phyloP scores from a whole-genome alignment of 2,888 invertebrate genomes.

The Macrosiphum euphorbiae region DNA sequence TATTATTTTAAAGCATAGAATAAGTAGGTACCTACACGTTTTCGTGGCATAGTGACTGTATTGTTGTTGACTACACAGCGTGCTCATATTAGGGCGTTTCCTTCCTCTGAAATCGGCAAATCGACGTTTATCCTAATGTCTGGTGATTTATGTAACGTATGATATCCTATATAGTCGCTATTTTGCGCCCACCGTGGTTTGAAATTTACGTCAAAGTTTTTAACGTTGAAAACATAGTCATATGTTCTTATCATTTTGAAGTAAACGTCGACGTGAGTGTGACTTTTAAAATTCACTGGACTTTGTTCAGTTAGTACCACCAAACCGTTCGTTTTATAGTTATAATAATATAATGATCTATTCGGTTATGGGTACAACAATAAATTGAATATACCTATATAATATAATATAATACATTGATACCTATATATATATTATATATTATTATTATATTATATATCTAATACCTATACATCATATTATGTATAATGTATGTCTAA shows the following conservation, averaged over 20 bases:
- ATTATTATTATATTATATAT: neutral
- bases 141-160: neutral
- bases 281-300: neutral
- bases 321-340: neutral
- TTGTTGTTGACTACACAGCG: neutral
- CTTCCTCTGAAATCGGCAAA: neutral
- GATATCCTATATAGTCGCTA: neutral
- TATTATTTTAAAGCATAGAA: neutral
- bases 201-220: neutral
- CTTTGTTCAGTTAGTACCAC: neutral
- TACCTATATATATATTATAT: neutral
- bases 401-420: neutral
- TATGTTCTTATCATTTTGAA: neutral
- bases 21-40: neutral
- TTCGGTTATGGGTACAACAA: neutral
- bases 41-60: constrained; percentile 7
- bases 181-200: neutral
- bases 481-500: neutral
- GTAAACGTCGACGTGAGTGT: neutral
- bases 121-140: neutral
- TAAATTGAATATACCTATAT: neutral
- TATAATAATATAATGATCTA: neutral
- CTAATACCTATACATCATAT: neutral
- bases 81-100: neutral
- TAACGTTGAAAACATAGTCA: neutral